Evolutionary conservation across 35 echinoderm and acorn worm genomes (phyloP), one percentile per base, ranked within the genome.

Genomic region (Ophiothrix spiculata): DNA sequence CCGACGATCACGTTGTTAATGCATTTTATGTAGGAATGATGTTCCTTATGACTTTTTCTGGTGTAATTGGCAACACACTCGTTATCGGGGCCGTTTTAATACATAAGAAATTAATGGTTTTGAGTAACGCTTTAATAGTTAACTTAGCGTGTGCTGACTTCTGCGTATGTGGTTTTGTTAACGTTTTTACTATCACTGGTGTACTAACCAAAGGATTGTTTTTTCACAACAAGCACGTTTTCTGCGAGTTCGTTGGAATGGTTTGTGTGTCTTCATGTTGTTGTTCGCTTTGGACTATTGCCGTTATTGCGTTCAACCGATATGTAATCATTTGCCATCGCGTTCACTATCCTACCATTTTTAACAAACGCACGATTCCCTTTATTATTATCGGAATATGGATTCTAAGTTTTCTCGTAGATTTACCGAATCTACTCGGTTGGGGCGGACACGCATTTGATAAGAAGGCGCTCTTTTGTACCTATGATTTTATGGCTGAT

Each of bases 71-170:
- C 0, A 97, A 97, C 42, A 49, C 82, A 31, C 87, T 97, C 32
- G 90, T 97, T 6, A 87, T 97, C 33, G 94, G 90, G 3, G 87
- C 86, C 29, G 90, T 97, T 32, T 64, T 89, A 29, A 46, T 83
- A 10, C 84, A 97, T 39, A 88, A 87, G 36, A 83, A 80, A 16
- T 87, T 97, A 1, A 83, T 86, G 25, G 80, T 88, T 1, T 64
- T 90, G 0, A 76, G 83, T 14, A 97, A 97, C 39, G 83, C 79
- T 16, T 97, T 97, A 73, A 76, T 97, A 25, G 83, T 97, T 77
- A 97, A 97, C 75, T 63, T 97, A 11, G 94, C 94, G 1, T 64
- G 90, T 12, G 85, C 94, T n/a, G 94, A 97, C 79, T 54, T 97
- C 21, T 85, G 56, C 49, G 94, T 97, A 0, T 85, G 86, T 11